Evolutionary conservation across 2,888 invertebrate species (phyloP).

Genomic region (Nemotelus pantherinus): DNA sequence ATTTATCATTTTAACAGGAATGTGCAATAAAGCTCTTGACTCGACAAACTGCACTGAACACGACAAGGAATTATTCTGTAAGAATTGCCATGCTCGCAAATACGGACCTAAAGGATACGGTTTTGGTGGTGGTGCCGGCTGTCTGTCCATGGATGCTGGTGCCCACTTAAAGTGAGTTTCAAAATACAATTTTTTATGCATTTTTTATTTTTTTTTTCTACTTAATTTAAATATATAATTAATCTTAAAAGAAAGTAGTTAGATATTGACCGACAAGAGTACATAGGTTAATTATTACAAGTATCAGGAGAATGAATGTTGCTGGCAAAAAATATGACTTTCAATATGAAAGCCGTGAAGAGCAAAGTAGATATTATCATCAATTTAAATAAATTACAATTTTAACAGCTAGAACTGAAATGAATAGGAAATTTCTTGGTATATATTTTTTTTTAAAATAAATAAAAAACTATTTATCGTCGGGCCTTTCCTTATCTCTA

Average conservation of each 20-base stretch:
- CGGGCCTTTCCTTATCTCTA: slow-evolving; percentile 60
- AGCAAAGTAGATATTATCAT: background rate
- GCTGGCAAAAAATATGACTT: background rate
- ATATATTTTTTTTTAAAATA: background rate
- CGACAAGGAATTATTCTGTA: slow-evolving; percentile 96
- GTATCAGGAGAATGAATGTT: slow-evolving; percentile 39
- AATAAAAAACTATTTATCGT: slow-evolving; percentile 3
- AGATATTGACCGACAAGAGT: background rate
- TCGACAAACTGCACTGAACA: slow-evolving; percentile 98
- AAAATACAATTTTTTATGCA: slow-evolving; percentile 27
- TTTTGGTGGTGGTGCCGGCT: slow-evolving; percentile 97
- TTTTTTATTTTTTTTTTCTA: slow-evolving; percentile 29
- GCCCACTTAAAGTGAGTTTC: slow-evolving; percentile 88
- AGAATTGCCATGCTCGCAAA: slow-evolving; percentile 92
- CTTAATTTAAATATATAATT: background rate
- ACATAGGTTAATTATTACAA: slow-evolving; percentile 10
- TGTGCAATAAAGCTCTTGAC: slow-evolving; percentile 98
- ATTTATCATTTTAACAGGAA: slow-evolving; percentile 68
- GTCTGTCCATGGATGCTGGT: slow-evolving; percentile 95
- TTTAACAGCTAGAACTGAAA: background rate
- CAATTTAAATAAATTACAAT: background rate
- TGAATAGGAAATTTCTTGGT: no score
- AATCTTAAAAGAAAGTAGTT: background rate
- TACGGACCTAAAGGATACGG: slow-evolving; percentile 99
- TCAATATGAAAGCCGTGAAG: background rate